A percentile compares a stretch with the other conserved stretches of the same genome.
phyloP scores from a whole-genome alignment of 2,113 vertebrate genomes.

The Holacanthus passer region DNA sequence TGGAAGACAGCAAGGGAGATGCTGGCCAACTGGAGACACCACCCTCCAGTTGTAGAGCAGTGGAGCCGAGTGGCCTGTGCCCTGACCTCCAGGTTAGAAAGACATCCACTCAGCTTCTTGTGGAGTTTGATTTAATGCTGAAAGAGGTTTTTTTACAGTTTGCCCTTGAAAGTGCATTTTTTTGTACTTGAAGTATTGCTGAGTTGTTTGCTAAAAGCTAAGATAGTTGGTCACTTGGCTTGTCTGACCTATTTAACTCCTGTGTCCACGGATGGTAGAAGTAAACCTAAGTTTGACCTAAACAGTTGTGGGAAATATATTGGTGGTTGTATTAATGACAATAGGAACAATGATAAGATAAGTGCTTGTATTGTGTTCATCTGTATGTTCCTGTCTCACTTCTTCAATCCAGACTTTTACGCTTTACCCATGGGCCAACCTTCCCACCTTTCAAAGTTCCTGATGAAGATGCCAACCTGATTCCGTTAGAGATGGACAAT shows the following conservation, averaged over 20 bases:
- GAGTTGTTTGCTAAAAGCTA: not conserved
- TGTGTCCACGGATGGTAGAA: not conserved
- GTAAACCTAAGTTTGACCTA: not conserved
- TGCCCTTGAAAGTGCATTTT: not conserved
- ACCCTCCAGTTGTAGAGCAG: constrained; percentile 97
- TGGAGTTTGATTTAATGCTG: not conserved
- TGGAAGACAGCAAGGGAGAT: constrained; percentile 98
- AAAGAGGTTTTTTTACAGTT: not conserved
- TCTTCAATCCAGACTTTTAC: constrained; percentile 87
- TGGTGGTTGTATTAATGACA: not conserved
- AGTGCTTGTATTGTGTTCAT: not conserved
- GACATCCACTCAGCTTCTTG: not conserved
- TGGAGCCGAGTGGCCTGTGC: constrained; percentile 97
- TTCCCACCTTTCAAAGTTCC: constrained; percentile 97
- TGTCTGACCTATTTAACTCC: not conserved
- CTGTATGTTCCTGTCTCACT: constrained; percentile 18
- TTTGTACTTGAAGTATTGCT: not conserved
- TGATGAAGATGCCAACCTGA: constrained; percentile 93
- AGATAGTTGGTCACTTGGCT: not conserved
- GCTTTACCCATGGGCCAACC: constrained; percentile 93
- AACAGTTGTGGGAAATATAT: not conserved
- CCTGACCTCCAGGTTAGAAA: constrained; percentile 92
- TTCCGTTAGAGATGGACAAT: constrained; percentile 95
- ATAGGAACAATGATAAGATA: not conserved
- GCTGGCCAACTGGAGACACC: constrained; percentile 98